A percentile compares a stretch with the other conserved stretches of the same genome.
Conservation (phyloP, 2,113 vertebrate genomes). For the Corythornis vintsioides region DNA sequence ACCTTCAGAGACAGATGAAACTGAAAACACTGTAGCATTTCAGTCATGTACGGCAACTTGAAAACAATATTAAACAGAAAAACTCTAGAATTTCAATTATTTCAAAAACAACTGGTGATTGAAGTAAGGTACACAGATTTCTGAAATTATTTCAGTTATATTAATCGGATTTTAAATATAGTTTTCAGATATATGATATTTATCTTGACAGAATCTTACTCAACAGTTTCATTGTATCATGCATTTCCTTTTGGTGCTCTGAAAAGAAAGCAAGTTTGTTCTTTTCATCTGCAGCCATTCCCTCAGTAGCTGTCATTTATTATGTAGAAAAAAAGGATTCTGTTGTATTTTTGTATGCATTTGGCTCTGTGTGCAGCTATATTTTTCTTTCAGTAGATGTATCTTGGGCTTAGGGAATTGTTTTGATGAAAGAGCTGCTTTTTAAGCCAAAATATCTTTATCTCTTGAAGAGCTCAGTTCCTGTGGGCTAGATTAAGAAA, state of each 20-base stretch:
- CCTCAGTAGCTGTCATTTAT: constrained; percentile 16
- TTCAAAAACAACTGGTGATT: neutral
- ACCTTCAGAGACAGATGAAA: neutral
- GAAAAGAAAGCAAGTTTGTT: constrained; percentile 56
- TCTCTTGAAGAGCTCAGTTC: neutral
- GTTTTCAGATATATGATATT: constrained; percentile 51
- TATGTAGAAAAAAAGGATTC: constrained; percentile 3
- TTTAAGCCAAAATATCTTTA: constrained; percentile 31
- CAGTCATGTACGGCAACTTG: neutral
- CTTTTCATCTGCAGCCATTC: constrained; percentile 37
- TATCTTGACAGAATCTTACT: constrained; percentile 34
- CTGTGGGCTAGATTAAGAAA: neutral
- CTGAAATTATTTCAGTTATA: constrained; percentile 15
- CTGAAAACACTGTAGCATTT: neutral
- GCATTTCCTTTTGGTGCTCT: constrained; percentile 17
- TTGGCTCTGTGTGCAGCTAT: constrained; percentile 17
- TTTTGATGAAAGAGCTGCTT: constrained; percentile 35
- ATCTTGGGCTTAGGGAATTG: neutral
- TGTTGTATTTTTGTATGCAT: constrained; percentile 8
- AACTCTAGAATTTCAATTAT: neutral
- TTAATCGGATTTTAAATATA: constrained; percentile 54
- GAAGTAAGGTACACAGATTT: neutral
- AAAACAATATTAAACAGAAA: neutral
- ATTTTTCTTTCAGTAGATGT: constrained; percentile 39
- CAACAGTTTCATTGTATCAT: constrained; percentile 53